Conservation (phyloP, 2,113 vertebrate species). For the Psephotus haematonotus region DNA sequence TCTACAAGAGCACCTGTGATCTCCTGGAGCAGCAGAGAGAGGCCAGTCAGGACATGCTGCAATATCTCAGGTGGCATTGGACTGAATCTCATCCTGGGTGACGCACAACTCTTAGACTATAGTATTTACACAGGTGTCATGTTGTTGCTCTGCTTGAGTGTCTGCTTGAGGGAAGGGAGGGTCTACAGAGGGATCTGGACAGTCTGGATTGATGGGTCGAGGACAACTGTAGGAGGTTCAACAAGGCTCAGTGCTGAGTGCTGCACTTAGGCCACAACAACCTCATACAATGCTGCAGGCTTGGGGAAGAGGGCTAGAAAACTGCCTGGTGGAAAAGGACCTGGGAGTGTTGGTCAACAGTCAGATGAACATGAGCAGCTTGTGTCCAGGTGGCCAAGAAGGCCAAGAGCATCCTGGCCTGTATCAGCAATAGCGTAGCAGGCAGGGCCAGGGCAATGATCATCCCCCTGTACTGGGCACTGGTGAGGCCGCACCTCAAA, state of each 20-base stretch:
- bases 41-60: not conserved
- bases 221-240: not conserved
- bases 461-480: rapidly evolving
- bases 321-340: not conserved
- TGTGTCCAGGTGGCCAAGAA: not conserved
- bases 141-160: not conserved
- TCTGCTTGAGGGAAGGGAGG: not conserved
- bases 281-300: not conserved
- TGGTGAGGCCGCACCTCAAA: not conserved
- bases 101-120: not conserved
- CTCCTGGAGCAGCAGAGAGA: not conserved
- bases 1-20: not conserved
- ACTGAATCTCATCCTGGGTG: not conserved
- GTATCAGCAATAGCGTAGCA: not conserved
- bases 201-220: not conserved
- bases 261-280: not conserved
- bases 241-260: not conserved
- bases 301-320: not conserved
- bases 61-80: not conserved
- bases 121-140: not conserved
- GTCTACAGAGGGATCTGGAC: not conserved
- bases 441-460: not conserved
- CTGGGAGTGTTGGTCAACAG: not conserved
- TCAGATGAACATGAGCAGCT: not conserved
- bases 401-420: not conserved